These are phyloP conservation scores for Acanthosepion lycidas DNA, from an alignment of 2,888 invertebrate species.

Conservation along the genomic window DNA sequence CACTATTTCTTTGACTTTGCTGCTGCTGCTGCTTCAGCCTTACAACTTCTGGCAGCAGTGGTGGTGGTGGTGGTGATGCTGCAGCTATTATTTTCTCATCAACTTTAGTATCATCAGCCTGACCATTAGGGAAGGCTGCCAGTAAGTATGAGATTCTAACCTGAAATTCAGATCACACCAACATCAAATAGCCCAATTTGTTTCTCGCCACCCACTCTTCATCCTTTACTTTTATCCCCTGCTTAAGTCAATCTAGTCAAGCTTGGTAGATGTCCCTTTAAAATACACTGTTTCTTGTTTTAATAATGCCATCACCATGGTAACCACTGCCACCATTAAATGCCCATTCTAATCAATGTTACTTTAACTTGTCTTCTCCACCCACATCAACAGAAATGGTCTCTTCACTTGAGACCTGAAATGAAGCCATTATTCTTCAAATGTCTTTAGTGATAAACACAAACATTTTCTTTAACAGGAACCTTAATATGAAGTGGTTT, in stretches of 20 bases:
- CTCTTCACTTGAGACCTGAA: no score
- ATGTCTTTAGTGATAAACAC: no score
- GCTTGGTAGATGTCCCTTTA: background rate
- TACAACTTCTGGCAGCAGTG: background rate
- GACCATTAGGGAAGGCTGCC: background rate
- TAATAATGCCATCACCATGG: background rate
- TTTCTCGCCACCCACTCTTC: background rate
- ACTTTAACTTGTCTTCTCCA: background rate
- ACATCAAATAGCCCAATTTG: constrained; percentile 1
- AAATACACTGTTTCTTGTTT: background rate
- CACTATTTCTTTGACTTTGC: background rate
- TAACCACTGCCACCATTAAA: background rate
- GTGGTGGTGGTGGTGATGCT: background rate
- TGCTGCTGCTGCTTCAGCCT: background rate
- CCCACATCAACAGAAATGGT: background rate
- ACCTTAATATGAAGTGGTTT: no score
- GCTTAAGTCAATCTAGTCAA: background rate
- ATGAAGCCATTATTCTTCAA: no score
- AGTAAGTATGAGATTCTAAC: background rate
- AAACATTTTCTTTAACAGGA: no score
- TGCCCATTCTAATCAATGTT: background rate
- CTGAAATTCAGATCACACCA: background rate
- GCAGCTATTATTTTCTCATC: constrained; percentile 21
- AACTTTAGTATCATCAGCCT: background rate
- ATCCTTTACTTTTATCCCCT: background rate